Evolutionary conservation across 2,113 vertebrate species (phyloP), one percentile per base, ranked within the genome.

Genomic region (Hoplias malabaricus): DNA sequence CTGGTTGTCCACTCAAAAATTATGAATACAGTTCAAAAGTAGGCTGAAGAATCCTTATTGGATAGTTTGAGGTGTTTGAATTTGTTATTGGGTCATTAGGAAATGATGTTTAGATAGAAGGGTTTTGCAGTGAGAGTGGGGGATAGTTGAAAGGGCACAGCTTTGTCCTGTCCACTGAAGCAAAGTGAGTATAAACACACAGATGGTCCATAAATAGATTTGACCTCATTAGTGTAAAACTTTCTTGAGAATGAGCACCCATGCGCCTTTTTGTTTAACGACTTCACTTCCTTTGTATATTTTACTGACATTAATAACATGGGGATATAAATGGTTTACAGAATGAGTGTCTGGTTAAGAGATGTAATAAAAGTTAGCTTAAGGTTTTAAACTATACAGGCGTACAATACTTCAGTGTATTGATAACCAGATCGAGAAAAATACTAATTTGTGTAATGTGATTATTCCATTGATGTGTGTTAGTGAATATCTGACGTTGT

Each of bases 241-340:
- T 38, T 46, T 38, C 59, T 62, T 9, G 57, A 36, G 31, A 34
- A 36, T 36, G 59, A 63, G 19, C 7, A 16, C 56, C 14, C 25
- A 2, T 1, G 13, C 31, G 14, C 29, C 57, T 0, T 57, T 16
- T 34, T 53, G 48, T 33, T 67, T 76, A 67, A 40, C 34, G 38
- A 21, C 50, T 31, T 16, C 4, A 77, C 50, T 77, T 69, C 36
- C 61, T 76, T 10, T 38, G 48, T 59, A n/a, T 69, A 69, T 68
- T 21, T 56, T 46, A 38, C 33, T 56, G 50, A 46, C 34, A 54
- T 56, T 23, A 76, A 16, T 53, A 53, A 53, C 14, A 27, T 9
- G 6, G 50, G 25, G 53, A 40, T 66, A 27, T 66, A 66, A 75
- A 75, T 66, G 19, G 40, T 62, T 73, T 40, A 42, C 21, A 65